phyloP scores from a whole-genome alignment of 2,113 vertebrate genomes.

The Pontoporia blainvillei region DNA sequence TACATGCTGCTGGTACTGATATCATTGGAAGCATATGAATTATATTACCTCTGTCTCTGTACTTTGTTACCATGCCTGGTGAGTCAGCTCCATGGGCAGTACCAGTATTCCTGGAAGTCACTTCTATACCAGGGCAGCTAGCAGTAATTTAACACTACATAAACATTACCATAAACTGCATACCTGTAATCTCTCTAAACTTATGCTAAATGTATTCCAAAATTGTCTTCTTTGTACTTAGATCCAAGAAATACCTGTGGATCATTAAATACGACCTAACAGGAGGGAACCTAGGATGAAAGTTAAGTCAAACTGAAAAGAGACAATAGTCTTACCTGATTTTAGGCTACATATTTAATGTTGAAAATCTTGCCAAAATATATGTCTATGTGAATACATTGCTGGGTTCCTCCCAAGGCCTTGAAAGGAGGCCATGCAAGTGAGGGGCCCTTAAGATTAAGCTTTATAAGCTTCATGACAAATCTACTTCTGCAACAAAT shows the following conservation, averaged over 20 bases:
- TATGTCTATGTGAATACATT: not conserved
- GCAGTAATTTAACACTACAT: not conserved
- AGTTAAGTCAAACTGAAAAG: not conserved
- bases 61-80: not conserved
- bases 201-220: not conserved
- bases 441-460: not conserved
- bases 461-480: not conserved
- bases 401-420: not conserved
- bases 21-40: not conserved
- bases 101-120: not conserved
- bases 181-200: not conserved
- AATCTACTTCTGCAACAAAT: not conserved
- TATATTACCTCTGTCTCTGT: not conserved
- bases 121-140: not conserved
- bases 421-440: not conserved
- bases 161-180: not conserved
- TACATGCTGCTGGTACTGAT: not conserved
- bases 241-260: not conserved
- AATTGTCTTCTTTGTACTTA: not conserved
- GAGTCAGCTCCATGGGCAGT: not conserved
- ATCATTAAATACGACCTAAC: not conserved
- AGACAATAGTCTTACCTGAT: not conserved
- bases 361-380: not conserved
- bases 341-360: not conserved
- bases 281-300: not conserved